Base-by-base conservation (phyloP, 2,888 invertebrate genomes). In the Pammene fasciana region DNA sequence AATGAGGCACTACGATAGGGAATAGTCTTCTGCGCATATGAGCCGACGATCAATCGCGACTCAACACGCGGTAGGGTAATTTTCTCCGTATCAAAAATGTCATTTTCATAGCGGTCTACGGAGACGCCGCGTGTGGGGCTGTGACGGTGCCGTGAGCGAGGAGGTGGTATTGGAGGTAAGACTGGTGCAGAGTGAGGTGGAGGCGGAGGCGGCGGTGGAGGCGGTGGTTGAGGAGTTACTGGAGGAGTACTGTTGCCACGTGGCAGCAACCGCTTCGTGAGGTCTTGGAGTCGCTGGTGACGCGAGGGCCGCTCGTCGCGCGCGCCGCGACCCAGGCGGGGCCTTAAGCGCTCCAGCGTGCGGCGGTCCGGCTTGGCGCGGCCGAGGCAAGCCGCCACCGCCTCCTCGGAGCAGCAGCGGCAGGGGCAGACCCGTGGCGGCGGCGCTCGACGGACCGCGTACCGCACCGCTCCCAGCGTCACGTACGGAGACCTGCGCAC, bases 1-100 rank as follows among this genome's bases (percentile, higher is more conserved):
- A 97, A 97, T 8, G 97, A 97, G 7, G 97, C 97, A 80, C 97
- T 97, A 48, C 97, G 94, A 82, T 95, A 96, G 1, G 97, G 96
- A 76, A 95, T 94, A 72, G 94, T 94, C 79, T 95, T 94, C 79
- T 95, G 94, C 14, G 94, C 93, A 79, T 94, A 94, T 0, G 94
- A 94, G 38, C 94, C 94, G 57, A 94, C 91, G 36, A 94, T 93
- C 2, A 94, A 93, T 70, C 94, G 92, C 5, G 94, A 93, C 78
- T 95, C 94, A 61, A 94, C 93, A 75, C 94, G 93, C 45, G 93
- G 87, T 55, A 94, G 87, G 50, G 93, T 90, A 71, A 93, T 87
- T 73, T 90, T 90, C 74, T 92, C 88, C 59, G 92, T 87, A 76
- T 92, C 90, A 73, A 92, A 92, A 60, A 68, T 59, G 38, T 68